Conservation (phyloP, 2,888 invertebrate genomes). For the Entomobrya multifasciata region DNA sequence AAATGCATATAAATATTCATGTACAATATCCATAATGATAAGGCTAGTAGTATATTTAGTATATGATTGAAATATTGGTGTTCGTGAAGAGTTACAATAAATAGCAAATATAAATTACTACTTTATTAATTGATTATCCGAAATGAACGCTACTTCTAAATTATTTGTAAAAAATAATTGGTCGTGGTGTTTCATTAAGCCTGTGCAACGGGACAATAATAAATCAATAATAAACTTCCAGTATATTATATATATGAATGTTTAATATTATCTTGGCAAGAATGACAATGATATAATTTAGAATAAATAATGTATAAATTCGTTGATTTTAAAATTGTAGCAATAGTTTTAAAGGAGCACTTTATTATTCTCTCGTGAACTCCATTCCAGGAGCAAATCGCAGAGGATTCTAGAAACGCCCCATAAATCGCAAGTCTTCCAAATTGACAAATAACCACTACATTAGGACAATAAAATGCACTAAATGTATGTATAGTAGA, state of each 20-base stretch:
- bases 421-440: conserved; percentile 76
- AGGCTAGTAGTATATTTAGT: no score
- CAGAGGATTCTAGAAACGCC: conserved; percentile 41
- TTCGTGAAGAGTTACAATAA: no score
- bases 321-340: background rate
- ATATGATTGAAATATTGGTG: no score
- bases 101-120: background rate
- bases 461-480: background rate
- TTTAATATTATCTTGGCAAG: conserved; percentile 52
- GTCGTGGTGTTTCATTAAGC: conserved; percentile 56
- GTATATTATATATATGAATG: conserved; percentile 6
- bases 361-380: conserved; percentile 3
- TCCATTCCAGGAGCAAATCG: background rate
- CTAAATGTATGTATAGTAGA: background rate
- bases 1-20: background rate
- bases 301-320: background rate
- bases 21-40: background rate
- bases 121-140: background rate
- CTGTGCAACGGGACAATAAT: conserved; percentile 77
- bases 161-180: background rate
- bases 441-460: conserved; percentile 75
- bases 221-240: conserved; percentile 65
- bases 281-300: conserved; percentile 49
- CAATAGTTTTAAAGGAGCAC: background rate
- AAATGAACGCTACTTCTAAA: background rate